phyloP scores from a whole-genome alignment of 1,140 invertebrate genomes.

The Philotrypesis tridentata region DNA sequence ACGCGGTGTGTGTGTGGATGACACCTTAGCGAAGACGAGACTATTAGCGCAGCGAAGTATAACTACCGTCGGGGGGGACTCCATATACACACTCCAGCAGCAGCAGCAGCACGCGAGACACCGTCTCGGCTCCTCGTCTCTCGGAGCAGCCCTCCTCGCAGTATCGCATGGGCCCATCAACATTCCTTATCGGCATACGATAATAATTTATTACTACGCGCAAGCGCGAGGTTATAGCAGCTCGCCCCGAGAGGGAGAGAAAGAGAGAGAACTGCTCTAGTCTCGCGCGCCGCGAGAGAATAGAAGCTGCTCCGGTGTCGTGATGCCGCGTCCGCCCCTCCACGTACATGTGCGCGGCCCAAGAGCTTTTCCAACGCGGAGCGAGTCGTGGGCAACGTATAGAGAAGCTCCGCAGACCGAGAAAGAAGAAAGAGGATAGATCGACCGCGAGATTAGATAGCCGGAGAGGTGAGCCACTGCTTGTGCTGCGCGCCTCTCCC shows the following conservation, averaged over 20 bases:
- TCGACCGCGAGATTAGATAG: conserved; percentile 54
- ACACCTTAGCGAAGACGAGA: background rate
- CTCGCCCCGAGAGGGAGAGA: conserved; percentile 50
- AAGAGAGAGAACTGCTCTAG: too few relatives aligned
- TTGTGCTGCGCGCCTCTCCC: too few relatives aligned
- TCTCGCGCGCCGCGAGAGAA: conserved; percentile 38
- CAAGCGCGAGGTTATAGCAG: background rate
- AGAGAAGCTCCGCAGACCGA: background rate
- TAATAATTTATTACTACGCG: conserved; percentile 69
- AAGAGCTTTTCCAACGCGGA: background rate
- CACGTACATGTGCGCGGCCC: too few relatives aligned
- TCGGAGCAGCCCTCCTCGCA: conserved; percentile 47
- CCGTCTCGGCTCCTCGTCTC: conserved; percentile 52
- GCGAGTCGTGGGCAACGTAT: too few relatives aligned
- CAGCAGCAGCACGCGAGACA: conserved; percentile 55
- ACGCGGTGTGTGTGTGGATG: background rate
- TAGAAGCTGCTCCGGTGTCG: conserved; percentile 1
- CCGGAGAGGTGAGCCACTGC: conserved; percentile 4
- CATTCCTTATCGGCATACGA: conserved; percentile 69
- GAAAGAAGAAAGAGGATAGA: conserved; percentile 49
- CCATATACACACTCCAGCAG: too few relatives aligned
- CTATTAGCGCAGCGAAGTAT: background rate
- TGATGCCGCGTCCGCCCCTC: background rate
- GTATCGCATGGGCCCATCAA: conserved; percentile 65
- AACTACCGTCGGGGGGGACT: background rate